A percentile compares a stretch with the other conserved stretches of the same genome.
phyloP scores from a whole-genome alignment of 1,140 invertebrate species.

The Drosophila parabipectinata region DNA sequence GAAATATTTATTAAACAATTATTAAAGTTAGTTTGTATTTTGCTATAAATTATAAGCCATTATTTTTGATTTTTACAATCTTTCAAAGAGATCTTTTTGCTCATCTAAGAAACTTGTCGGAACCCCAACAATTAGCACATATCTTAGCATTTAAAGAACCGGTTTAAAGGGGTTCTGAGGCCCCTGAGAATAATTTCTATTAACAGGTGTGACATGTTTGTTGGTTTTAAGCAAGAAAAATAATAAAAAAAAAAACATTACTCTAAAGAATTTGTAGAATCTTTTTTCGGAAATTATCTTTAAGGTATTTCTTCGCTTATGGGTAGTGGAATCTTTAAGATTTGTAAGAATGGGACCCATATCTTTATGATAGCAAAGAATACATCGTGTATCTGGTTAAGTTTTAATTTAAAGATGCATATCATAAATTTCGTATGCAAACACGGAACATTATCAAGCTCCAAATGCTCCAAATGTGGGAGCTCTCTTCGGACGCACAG shows the following conservation, averaged over 20 bases:
- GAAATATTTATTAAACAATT: no score
- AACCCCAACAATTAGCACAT: neutral
- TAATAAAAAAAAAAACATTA: neutral
- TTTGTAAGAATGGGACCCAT: neutral
- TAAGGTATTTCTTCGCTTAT: neutral
- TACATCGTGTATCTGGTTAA: neutral
- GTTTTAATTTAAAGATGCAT: constrained; percentile 38
- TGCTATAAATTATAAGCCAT: no score
- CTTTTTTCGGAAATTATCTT: neutral
- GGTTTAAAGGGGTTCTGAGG: neutral
- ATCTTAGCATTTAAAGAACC: neutral
- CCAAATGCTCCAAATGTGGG: constrained; percentile 23
- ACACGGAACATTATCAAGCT: constrained; percentile 29
- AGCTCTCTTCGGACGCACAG: neutral
- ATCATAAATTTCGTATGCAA: constrained; percentile 46
- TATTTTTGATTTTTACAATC: no score
- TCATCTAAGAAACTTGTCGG: neutral
- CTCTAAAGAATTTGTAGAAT: neutral
- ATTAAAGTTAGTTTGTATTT: no score
- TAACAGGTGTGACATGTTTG: neutral
- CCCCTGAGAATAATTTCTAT: neutral
- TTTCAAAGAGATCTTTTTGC: neutral
- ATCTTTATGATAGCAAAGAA: neutral
- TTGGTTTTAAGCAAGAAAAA: neutral
- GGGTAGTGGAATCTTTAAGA: neutral